These are phyloP conservation scores for Bugulina stolonifera DNA, from an alignment of 2,888 invertebrate species.

Conservation along the genomic window DNA sequence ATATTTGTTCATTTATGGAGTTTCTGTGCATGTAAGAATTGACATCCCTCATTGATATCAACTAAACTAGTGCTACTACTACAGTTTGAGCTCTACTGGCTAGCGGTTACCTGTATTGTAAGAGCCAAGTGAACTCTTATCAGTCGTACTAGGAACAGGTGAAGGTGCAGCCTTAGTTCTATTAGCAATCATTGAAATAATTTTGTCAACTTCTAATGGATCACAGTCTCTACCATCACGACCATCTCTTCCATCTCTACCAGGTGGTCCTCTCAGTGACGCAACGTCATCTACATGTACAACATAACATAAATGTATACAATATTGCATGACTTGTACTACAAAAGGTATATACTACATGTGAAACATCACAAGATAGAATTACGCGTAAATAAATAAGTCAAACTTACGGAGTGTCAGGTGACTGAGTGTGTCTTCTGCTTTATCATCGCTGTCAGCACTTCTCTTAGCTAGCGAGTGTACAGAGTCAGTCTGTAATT, in stretches of 20 bases:
- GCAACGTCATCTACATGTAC: background rate
- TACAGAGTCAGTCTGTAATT: background rate
- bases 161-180: background rate
- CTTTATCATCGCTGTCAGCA: background rate
- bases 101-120: background rate
- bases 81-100: too few relatives aligned
- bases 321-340: too few relatives aligned
- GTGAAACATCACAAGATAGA: too few relatives aligned
- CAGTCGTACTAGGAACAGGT: background rate
- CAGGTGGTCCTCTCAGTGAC: background rate
- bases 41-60: too few relatives aligned
- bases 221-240: slow-evolving; percentile 19
- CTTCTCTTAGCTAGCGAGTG: background rate
- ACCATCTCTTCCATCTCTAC: slow-evolving; percentile 22
- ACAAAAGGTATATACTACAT: too few relatives aligned
- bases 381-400: background rate
- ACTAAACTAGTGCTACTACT: too few relatives aligned
- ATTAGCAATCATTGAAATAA: background rate
- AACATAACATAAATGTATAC: too few relatives aligned
- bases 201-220: background rate
- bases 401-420: background rate
- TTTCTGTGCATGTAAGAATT: too few relatives aligned
- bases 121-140: background rate
- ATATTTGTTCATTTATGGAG: too few relatives aligned
- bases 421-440: background rate